Evolutionary conservation across 92 coral and sea anemone genomes (phyloP), one percentile per base, ranked within the genome.

Genomic region (Hydrozoanthus gracilis): DNA sequence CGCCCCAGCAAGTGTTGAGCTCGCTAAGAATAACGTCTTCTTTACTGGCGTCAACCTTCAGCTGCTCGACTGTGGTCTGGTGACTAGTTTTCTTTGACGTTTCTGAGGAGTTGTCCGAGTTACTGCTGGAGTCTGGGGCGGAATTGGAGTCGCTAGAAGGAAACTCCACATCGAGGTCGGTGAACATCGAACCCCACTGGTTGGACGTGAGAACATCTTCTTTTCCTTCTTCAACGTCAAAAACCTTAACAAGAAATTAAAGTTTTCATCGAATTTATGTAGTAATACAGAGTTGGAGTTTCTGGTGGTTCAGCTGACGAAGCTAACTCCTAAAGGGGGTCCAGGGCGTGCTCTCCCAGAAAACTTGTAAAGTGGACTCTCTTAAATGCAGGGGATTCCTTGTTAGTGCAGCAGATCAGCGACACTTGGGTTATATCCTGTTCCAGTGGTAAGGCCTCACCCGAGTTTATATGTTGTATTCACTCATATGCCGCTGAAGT

Each of bases 171-270:
- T 79, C 69, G 15, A 61, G 83, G 56, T 91, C 93, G 11, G 93
- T 91, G 76, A 94, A 94, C 80, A 94, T 56, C 49, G 98, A 94
- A 6, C 95, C 98, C 98, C 98, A 94, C 51, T 94, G 98, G 49
- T 84, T 78, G 48, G 98, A 94, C 79, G 92, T 90, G 45, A 94
- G 91, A 49, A 94, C 94, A 15, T 92, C 95, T 64, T 92, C 95
- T 86, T 94, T 92, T 62, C 88, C 90, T 52, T 87, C 94, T 69
- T 92, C 98, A 18, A 88, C 89, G 18, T 90, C 90, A 45, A 91
- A 27, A 27, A 64, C 85, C 85, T 80, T 47, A 16, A 9, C 60
- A 80, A 46, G 61, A 78, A 15, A 12, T 55, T 17, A 76, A 13
- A 4, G 27, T 66, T 20, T 66, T 66, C 12, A 66, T 0, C 44